Evolutionary conservation across 2,113 vertebrate genomes (phyloP).

Genomic region (Actinemys pallida): DNA sequence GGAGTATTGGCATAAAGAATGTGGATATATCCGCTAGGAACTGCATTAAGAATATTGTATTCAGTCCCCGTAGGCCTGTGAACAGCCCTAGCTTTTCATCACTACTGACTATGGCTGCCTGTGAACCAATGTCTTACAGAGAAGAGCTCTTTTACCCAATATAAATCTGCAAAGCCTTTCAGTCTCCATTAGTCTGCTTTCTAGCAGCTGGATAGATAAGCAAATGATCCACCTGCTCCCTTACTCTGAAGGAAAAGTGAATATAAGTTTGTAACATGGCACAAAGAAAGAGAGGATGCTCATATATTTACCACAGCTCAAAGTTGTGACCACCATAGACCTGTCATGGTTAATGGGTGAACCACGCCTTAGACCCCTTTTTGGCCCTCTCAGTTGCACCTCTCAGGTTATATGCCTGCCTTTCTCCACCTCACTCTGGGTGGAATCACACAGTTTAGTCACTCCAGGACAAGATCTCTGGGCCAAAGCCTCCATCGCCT

Average conservation of each 20-base stretch:
- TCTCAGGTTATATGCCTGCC: background rate
- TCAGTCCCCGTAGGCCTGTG: background rate
- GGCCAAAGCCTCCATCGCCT: background rate
- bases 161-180: background rate
- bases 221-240: background rate
- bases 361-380: background rate
- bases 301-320: background rate
- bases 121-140: background rate
- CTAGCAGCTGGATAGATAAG: background rate
- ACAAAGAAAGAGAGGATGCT: background rate
- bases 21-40: fast-evolving
- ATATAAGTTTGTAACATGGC: background rate
- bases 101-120: background rate
- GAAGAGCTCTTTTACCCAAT: background rate
- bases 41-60: background rate
- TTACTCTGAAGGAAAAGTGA: background rate
- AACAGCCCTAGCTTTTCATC: fast-evolving
- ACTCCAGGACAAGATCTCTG: background rate
- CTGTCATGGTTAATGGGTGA: background rate
- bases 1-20: background rate
- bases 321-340: background rate
- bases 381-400: background rate
- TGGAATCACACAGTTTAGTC: background rate
- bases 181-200: background rate
- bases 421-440: background rate